Conservation (phyloP, 2,797 vertebrate genomes). For the Nannoperca australis region DNA sequence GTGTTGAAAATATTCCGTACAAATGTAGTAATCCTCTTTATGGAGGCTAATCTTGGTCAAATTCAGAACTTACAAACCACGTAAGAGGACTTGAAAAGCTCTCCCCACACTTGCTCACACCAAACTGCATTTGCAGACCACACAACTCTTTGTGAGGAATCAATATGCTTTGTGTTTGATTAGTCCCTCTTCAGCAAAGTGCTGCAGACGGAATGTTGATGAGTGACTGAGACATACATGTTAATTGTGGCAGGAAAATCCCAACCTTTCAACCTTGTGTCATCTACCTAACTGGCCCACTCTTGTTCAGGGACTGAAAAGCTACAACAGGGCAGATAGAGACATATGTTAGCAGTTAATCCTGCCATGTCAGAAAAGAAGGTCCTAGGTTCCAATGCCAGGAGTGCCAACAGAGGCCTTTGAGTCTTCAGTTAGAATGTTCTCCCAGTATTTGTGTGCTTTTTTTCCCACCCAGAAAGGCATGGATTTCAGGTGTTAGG, state of each 20-base stretch:
- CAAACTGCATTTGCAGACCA: slow-evolving; percentile 31
- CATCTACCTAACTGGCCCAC: slow-evolving; percentile 35
- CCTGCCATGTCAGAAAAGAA: background rate
- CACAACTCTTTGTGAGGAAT: slow-evolving; percentile 31
- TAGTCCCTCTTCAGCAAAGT: slow-evolving; percentile 44
- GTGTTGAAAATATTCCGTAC: slow-evolving; percentile 78
- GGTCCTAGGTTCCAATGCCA: background rate
- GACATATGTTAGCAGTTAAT: background rate
- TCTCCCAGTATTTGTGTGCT: background rate
- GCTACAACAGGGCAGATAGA: slow-evolving; percentile 18
- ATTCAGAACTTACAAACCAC: slow-evolving; percentile 72
- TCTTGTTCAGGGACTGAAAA: slow-evolving; percentile 20
- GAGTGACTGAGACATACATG: slow-evolving; percentile 37
- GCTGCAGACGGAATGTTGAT: slow-evolving; percentile 54
- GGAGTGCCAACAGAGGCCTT: background rate
- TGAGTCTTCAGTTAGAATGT: background rate
- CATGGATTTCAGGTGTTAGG: background rate
- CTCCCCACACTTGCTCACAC: slow-evolving; percentile 30
- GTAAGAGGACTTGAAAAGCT: slow-evolving; percentile 63
- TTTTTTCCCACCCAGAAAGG: background rate
- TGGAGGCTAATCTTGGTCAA: slow-evolving; percentile 75
- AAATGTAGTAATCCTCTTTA: slow-evolving; percentile 81
- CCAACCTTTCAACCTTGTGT: slow-evolving; percentile 54
- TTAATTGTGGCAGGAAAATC: slow-evolving; percentile 40
- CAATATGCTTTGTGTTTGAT: slow-evolving; percentile 62